These are phyloP conservation scores for Ceyx cyanopectus DNA, from an alignment of 2,113 vertebrate species.

Conservation along the genomic window DNA sequence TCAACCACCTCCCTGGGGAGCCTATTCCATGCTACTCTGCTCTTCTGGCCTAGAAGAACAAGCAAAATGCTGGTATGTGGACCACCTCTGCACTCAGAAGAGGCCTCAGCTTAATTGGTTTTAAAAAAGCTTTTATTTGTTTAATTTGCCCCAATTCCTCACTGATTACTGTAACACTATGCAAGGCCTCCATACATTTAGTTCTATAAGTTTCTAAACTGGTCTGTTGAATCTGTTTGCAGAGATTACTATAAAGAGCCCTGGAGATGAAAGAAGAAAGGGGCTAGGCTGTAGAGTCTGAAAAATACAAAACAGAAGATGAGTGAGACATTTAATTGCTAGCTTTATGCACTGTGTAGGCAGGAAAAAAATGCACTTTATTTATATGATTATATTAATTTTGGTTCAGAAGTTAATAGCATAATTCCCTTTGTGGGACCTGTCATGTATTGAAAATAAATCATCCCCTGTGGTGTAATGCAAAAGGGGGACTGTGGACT, in stretches of 20 bases:
- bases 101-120: not conserved
- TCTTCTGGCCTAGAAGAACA: not conserved
- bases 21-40: not conserved
- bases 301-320: not conserved
- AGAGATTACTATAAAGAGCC: not conserved
- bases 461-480: not conserved
- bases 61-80: not conserved
- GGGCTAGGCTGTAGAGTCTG: not conserved
- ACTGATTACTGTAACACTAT: not conserved
- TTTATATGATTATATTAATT: constrained; percentile 54
- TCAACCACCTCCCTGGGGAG: too few species aligned
- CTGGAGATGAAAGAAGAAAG: not conserved
- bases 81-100: not conserved
- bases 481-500: not conserved
- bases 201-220: not conserved
- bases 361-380: constrained; percentile 16
- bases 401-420: constrained; percentile 44
- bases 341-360: not conserved
- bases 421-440: constrained; percentile 16
- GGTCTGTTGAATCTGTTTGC: not conserved
- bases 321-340: not conserved
- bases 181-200: not conserved
- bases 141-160: not conserved
- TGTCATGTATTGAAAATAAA: constrained; percentile 31
- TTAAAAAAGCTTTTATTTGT: not conserved